phyloP scores from a whole-genome alignment of 2,888 invertebrate species.

The Drosophila acutilabella region DNA sequence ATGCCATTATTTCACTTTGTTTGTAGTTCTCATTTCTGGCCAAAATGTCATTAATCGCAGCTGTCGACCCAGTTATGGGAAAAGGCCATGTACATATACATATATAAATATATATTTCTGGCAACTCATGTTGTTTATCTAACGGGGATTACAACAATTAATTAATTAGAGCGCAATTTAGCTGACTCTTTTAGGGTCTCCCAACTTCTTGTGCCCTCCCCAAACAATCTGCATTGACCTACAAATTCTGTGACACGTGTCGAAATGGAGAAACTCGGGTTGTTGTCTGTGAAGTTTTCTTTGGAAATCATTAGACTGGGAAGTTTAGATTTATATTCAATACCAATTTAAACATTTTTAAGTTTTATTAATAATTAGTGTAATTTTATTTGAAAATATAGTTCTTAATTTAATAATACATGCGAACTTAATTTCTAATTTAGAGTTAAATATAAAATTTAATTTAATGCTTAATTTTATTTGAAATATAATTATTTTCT shows the following conservation, averaged over 20 bases:
- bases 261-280: conserved; percentile 15
- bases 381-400: background rate
- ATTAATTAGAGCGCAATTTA: conserved; percentile 52
- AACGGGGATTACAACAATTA: conserved; percentile 66
- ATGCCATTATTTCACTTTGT: conserved; percentile 7
- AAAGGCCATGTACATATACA: background rate
- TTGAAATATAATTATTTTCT: too few relatives aligned
- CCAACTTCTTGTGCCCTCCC: background rate
- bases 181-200: background rate
- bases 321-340: background rate
- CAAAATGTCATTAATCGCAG: conserved; percentile 50
- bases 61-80: conserved; percentile 53
- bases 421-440: too few relatives aligned
- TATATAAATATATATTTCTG: conserved; percentile 50
- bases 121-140: conserved; percentile 65
- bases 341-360: too few relatives aligned
- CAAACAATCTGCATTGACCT: conserved; percentile 42
- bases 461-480: too few relatives aligned
- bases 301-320: conserved; percentile 7
- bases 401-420: too few relatives aligned
- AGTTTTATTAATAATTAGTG: too few relatives aligned
- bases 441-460: too few relatives aligned
- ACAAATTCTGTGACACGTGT: conserved; percentile 42
- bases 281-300: conserved; percentile 38
- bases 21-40: conserved; percentile 1